Percentiles rank a stretch among this genome's conserved stretches.
phyloP scores from a whole-genome alignment of 1,140 invertebrate genomes.

The Drosophila cardini region DNA sequence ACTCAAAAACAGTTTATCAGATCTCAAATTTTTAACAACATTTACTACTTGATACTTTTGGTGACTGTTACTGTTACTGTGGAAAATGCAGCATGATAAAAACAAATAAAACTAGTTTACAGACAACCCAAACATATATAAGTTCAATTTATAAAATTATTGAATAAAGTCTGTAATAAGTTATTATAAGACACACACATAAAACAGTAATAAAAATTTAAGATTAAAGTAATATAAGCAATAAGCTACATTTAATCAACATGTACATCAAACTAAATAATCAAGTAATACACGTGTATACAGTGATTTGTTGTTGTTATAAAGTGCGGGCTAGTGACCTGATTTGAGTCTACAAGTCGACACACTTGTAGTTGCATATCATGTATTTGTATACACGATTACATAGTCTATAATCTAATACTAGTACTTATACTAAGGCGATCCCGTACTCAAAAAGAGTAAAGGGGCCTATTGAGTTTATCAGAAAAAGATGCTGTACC shows the following conservation, averaged over 20 bases:
- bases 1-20: constrained; percentile 9
- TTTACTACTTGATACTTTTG: not conserved
- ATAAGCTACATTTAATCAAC: not conserved
- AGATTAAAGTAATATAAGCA: not conserved
- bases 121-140: too few relatives aligned
- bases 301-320: not conserved
- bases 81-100: not conserved
- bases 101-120: not conserved
- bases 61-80: not conserved
- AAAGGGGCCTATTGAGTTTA: too few relatives aligned
- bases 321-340: constrained; percentile 37
- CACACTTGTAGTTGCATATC: not conserved
- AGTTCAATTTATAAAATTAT: too few relatives aligned
- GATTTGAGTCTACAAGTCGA: constrained; percentile 17
- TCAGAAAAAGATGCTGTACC: too few relatives aligned
- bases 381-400: constrained; percentile 20
- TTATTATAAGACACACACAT: not conserved
- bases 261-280: not conserved
- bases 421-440: not conserved
- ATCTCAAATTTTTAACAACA: not conserved
- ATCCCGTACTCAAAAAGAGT: too few relatives aligned
- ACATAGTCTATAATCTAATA: constrained; percentile 4
- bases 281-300: constrained; percentile 4
- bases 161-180: too few relatives aligned
- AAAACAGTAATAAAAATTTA: not conserved